Evolutionary conservation across 1,140 invertebrate genomes (phyloP).

Genomic region (Lucilia cuprina): DNA sequence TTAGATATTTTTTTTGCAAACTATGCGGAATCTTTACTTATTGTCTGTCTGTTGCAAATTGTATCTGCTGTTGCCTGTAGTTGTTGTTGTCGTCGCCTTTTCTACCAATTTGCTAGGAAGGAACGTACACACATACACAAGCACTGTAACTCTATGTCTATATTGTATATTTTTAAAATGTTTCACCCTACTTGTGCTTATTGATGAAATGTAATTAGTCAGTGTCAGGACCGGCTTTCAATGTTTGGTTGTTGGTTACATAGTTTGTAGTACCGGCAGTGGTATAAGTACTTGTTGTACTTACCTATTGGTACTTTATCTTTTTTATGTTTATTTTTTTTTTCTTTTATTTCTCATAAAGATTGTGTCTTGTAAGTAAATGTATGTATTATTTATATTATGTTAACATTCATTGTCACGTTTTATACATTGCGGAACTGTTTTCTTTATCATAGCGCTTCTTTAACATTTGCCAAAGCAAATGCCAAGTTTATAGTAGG

Average conservation of each 20-base stretch:
- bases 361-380: conserved; percentile 11
- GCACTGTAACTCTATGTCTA: not conserved
- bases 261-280: not conserved
- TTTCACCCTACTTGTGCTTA: conserved; percentile 17
- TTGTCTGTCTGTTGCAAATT: not conserved
- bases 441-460: not conserved
- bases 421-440: conserved; percentile 14
- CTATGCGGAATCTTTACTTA: not conserved
- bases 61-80: not conserved
- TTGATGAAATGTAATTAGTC: conserved; percentile 17
- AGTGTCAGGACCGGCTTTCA: conserved; percentile 3
- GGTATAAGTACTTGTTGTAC: not conserved
- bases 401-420: conserved; percentile 2
- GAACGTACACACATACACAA: not conserved
- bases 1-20: not conserved
- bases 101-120: not conserved
- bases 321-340: not conserved
- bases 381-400: conserved; percentile 5
- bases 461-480: not conserved
- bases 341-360: not conserved
- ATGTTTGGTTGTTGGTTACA: not conserved
- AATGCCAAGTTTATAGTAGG: not conserved
- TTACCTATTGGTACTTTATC: not conserved
- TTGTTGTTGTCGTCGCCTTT: not conserved
- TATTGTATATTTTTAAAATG: not conserved